Base-by-base conservation (phyloP, 2,113 vertebrate genomes). In the Hyaena hyaena region DNA sequence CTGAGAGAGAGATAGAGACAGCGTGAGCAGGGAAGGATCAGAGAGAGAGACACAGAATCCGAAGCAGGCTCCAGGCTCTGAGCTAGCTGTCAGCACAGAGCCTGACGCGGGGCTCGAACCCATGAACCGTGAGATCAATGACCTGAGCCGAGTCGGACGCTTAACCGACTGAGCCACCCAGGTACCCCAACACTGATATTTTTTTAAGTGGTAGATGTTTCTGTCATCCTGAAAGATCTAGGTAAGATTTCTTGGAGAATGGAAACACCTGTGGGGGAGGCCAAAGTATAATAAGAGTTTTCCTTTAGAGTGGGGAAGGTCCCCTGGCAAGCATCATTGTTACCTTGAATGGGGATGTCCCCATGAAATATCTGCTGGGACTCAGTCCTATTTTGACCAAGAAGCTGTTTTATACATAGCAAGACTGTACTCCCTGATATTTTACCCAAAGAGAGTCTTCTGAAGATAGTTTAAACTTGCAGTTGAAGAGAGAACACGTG, bases 391-490 rank as follows among this genome's bases (percentile, higher is more conserved):
- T 82, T 93, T 95, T 93, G 77, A 66, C 39, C 31, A 45, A 93
- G 65, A 88, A 90, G 55, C 31, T 90, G 15, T 77, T 93, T 87
- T 95, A 61, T 93, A 21, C 39, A 61, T 33, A 73, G 21, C 35
- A 80, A 31, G 10, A 43, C 63, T 86, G n/a, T 55, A 81, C 45
- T 90, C 33, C 65, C 61, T n/a, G 45, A 87, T 86, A 77, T 71
- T 71, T 39, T 88, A 73, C 23, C 17, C 80, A 69, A 91, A 81
- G 35, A 48, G 65, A 61, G 50, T 55, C 69, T 90, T 95, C 21
- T 76, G 85, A 92, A 93, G 76, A 71, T 63, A 81, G n/a, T 90
- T 96, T 88, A 84, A 94, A 84, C 39, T 92, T 97, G 39, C 50
- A 63, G 12, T 76, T 84, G 63, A 94, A 88, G 11, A 94, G 69